These are phyloP conservation scores for Typhlomys cinereus DNA, from an alignment of 2,113 vertebrate species.

Conservation along the genomic window DNA sequence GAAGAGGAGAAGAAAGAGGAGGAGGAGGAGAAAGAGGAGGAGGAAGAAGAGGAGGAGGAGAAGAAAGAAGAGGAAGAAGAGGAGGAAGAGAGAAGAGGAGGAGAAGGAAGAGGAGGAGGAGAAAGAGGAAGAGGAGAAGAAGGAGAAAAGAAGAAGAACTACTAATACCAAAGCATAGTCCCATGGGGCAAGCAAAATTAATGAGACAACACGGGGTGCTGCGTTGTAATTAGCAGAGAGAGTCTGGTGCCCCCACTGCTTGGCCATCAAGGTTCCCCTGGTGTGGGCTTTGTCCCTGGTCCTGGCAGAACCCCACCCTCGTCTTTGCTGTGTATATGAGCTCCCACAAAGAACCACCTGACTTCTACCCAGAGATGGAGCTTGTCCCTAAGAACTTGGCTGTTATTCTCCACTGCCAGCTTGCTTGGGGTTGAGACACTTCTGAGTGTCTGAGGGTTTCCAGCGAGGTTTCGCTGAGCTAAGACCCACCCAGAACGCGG, in stretches of 20 bases:
- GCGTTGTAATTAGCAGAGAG: neutral
- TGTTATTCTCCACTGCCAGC: neutral
- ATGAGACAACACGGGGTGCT: fast-evolving
- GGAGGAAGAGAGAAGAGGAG: neutral
- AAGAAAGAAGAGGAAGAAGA: neutral
- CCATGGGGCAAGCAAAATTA: fast-evolving
- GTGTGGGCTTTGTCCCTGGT: neutral
- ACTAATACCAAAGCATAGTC: neutral
- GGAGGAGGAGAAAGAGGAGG: neutral
- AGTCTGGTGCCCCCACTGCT: no score
- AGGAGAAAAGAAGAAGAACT: neutral
- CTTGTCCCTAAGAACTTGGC: neutral
- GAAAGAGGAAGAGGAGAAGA: neutral
- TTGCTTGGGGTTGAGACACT: neutral
- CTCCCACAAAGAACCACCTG: neutral
- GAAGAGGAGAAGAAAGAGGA: neutral
- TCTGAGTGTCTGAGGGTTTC: neutral
- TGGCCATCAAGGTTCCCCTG: fast-evolving
- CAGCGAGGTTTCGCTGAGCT: neutral
- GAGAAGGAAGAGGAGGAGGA: neutral
- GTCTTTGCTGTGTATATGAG: fast-evolving
- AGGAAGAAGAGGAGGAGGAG: neutral
- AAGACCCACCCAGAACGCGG: neutral
- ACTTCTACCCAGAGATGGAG: neutral
- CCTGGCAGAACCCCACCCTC: neutral